These are phyloP conservation scores for Andrena haemorrhoa DNA, from an alignment of 2,888 invertebrate species.

Conservation along the genomic window DNA sequence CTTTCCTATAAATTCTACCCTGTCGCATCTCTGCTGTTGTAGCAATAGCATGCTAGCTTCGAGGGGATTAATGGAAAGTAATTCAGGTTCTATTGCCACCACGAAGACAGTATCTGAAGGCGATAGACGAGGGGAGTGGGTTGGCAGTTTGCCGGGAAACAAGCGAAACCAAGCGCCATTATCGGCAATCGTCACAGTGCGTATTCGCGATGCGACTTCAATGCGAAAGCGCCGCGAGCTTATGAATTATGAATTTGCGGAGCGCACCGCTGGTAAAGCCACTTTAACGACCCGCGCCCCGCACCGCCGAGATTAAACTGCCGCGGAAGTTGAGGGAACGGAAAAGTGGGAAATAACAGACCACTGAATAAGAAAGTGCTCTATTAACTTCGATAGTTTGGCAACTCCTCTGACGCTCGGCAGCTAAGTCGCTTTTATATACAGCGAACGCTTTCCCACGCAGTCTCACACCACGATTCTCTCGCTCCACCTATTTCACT, in stretches of 20 bases:
- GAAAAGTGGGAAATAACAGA: slow-evolving; percentile 43
- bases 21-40: too few species aligned
- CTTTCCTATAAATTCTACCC: too few species aligned
- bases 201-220: slow-evolving; percentile 44
- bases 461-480: too few species aligned
- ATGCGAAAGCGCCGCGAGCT: slow-evolving; percentile 45
- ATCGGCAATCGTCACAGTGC: slow-evolving; percentile 48
- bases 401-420: neutral
- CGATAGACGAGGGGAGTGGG: neutral
- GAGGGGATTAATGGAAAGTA: slow-evolving; percentile 2
- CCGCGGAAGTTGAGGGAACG: slow-evolving; percentile 14
- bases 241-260: slow-evolving; percentile 66
- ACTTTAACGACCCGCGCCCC: slow-evolving; percentile 49
- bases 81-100: neutral
- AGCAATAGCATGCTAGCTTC: too few species aligned
- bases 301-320: slow-evolving; percentile 45
- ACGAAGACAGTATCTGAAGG: neutral
- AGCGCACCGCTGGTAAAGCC: slow-evolving; percentile 39
- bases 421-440: neutral
- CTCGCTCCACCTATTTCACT: too few species aligned
- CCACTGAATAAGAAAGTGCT: slow-evolving; percentile 31
- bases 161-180: slow-evolving; percentile 39
- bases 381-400: slow-evolving; percentile 27
- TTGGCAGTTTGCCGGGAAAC: slow-evolving; percentile 29
- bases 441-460: neutral